Evolutionary conservation across 2,888 invertebrate genomes (phyloP).

Genomic region (Drosophila macrospina): DNA sequence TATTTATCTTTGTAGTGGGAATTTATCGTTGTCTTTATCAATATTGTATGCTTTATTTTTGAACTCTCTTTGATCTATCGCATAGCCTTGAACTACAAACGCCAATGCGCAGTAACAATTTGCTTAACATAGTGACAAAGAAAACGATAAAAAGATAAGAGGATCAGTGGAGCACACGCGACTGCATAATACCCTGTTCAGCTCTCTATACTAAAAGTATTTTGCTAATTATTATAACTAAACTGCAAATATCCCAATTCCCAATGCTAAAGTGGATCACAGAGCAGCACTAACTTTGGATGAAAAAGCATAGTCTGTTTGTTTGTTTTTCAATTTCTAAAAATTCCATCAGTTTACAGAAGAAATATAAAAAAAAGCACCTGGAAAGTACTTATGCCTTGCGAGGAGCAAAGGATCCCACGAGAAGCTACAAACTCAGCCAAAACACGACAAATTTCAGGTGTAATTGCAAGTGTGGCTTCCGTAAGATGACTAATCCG

Average conservation of each 20-base stretch:
- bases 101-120: neutral
- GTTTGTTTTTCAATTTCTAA: too few species aligned
- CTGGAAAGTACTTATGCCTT: neutral
- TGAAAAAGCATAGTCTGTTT: too few species aligned
- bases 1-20: slow-evolving; percentile 1
- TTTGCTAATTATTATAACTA: too few species aligned
- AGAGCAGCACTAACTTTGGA: too few species aligned
- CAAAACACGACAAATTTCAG: neutral
- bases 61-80: neutral
- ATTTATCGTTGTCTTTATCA: slow-evolving; percentile 4
- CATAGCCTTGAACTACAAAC: slow-evolving; percentile 35
- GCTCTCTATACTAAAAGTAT: too few species aligned
- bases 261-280: too few species aligned
- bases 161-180: too few species aligned
- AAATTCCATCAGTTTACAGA: neutral
- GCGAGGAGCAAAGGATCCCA: neutral
- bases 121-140: too few species aligned
- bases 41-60: slow-evolving; percentile 13
- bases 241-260: too few species aligned
- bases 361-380: neutral
- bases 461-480: neutral
- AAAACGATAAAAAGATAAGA: too few species aligned
- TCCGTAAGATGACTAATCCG: neutral
- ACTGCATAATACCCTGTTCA: too few species aligned
- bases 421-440: neutral